Evolutionary conservation across 2,888 invertebrate genomes (phyloP).

Genomic region (Aproaerema taeniolella): DNA sequence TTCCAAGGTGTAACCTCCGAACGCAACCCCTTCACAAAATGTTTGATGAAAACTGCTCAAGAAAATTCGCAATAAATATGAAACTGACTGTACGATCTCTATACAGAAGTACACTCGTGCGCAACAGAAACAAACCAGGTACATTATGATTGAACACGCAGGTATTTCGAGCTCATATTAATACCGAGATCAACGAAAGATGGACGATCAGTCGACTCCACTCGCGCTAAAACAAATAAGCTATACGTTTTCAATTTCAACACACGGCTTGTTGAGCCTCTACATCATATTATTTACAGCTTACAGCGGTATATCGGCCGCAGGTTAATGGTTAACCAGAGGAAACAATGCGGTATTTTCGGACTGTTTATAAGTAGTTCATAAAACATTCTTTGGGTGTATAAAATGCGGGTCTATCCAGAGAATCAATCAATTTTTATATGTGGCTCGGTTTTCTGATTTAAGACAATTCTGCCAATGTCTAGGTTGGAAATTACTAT

Average conservation of each 20-base stretch:
- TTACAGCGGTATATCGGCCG: no score
- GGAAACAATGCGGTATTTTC: constrained; percentile 64
- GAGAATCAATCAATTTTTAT: no score
- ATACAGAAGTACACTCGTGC: no score
- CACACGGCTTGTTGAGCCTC: constrained; percentile 59
- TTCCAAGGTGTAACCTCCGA: no score
- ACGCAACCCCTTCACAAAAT: no score
- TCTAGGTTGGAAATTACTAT: no score
- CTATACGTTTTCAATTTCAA: constrained; percentile 59
- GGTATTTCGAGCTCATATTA: constrained; percentile 62
- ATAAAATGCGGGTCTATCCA: background rate
- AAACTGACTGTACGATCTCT: no score
- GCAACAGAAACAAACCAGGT: constrained; percentile 74
- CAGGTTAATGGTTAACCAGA: constrained; percentile 62
- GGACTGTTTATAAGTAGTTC: constrained; percentile 39
- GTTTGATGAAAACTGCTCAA: constrained; percentile 38
- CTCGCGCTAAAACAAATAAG: constrained; percentile 72
- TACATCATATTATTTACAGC: constrained; percentile 73
- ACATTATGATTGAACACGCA: constrained; percentile 71
- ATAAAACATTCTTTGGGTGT: no score
- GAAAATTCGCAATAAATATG: no score
- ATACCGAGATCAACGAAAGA: constrained; percentile 49
- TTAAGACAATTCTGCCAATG: no score
- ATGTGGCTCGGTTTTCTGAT: background rate
- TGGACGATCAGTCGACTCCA: constrained; percentile 53